Base-by-base conservation (phyloP, 2,888 invertebrate species). In the Drosophila niveifrons region DNA sequence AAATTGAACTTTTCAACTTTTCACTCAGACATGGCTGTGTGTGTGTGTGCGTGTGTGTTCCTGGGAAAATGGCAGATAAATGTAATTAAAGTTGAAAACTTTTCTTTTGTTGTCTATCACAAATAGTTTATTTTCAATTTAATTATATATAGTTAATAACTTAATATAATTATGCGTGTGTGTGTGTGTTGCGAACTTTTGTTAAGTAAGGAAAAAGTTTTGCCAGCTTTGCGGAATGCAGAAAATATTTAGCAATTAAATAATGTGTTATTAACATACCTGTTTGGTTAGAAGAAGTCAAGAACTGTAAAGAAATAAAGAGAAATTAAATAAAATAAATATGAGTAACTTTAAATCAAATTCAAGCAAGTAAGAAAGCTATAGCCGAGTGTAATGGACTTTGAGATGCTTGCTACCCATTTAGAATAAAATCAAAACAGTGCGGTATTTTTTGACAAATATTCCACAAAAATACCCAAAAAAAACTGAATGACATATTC, bases 31-130 rank as follows among this genome's bases (percentile, higher is more conserved):
- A 11, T 10, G 1, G 2, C 10, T 47, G 13, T 44, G 10, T 46
- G 15, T 28, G 15, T 52, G 34, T 17, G 10, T 39, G 23, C 13
- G 36, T 47, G 39, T 62, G 72, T 51, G 44, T 15, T 23, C 3
- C 8, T 46, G 34, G 18, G 44, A 13, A 57, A 53, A 43, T 53
- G 65, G 29, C 47, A 69, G 59, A 56, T 62, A 76, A 75, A 57
- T 65, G 73, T 70, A 76, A 76, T 77, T 76, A 72, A 76, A 76
- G 67, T 75, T 72, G 34, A 31, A 58, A 75, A 75, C 66, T 74
- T 58, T 51, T 11, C 6, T 59, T 41, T 13, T 43, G 10, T 13
- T 3, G 17, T 46, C 34, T 36, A 17, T 55, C 2, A 3, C 7
- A 57, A 47, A 44, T 29, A 17, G 17, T 55, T 55, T 17, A 23